A percentile compares a stretch with the other conserved stretches of the same genome.
phyloP scores from a whole-genome alignment of 2,797 vertebrate genomes.

The Sebastes diaconus region DNA sequence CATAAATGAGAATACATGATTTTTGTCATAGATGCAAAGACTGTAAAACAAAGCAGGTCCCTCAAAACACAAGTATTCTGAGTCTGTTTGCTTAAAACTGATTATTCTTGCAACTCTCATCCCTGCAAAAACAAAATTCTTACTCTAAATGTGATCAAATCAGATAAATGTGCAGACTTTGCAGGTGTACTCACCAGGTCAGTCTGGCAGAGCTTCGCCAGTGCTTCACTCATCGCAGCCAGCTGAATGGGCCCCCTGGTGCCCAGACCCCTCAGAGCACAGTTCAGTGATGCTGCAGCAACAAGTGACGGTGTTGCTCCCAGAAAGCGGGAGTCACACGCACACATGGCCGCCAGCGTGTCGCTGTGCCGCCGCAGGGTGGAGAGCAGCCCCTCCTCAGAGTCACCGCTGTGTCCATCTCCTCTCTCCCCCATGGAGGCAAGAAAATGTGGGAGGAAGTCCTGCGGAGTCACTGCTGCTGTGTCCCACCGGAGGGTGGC shows the following conservation, averaged over 20 bases:
- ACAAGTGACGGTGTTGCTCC: constrained; percentile 81
- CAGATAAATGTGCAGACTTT: not conserved
- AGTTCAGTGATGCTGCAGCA: constrained; percentile 80
- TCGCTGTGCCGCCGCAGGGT: constrained; percentile 82
- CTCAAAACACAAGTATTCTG: not conserved
- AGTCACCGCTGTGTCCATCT: constrained; percentile 13
- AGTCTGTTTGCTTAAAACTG: not conserved
- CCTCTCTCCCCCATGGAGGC: constrained; percentile 58
- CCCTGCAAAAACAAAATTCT: not conserved
- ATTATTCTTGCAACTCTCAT: not conserved
- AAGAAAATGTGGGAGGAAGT: constrained; percentile 84
- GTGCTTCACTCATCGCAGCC: constrained; percentile 53
- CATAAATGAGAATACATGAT: not conserved
- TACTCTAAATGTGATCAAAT: not conserved
- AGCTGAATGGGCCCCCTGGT: constrained; percentile 44
- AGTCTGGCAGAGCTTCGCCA: constrained; percentile 78
- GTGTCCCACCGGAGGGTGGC: constrained; percentile 83
- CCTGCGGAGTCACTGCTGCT: constrained; percentile 84
- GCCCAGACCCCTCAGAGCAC: constrained; percentile 78
- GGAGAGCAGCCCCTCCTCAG: constrained; percentile 48
- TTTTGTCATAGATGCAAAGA: not conserved
- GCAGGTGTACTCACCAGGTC: constrained; percentile 72
- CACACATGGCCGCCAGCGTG: constrained; percentile 83
- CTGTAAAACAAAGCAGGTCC: not conserved
- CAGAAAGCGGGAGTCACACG: constrained; percentile 81